Evolutionary conservation across 2,797 vertebrate species (phyloP).

Genomic region (Streptopelia turtur): DNA sequence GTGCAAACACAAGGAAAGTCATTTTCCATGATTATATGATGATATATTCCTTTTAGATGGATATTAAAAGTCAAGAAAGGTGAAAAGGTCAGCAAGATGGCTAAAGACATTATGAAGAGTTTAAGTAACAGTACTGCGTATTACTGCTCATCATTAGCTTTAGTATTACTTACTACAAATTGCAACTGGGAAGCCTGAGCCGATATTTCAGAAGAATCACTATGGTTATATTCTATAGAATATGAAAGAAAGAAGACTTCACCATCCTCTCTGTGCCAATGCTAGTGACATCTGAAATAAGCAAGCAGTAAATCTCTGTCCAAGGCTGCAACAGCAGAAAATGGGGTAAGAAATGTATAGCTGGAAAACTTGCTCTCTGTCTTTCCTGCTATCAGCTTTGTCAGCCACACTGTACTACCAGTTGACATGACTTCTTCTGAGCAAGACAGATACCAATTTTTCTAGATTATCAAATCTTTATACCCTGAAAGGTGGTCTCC

Average conservation of each 20-base stretch:
- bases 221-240: not conserved
- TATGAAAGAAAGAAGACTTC: conserved; percentile 40
- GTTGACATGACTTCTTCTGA: conserved; percentile 28
- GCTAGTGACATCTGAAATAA: not conserved
- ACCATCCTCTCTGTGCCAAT: not conserved
- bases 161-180: not conserved
- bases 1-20: conserved; percentile 20
- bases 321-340: not conserved
- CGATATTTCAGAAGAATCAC: conserved; percentile 18
- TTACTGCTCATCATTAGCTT: conserved; percentile 1
- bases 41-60: conserved; percentile 7
- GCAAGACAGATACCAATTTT: conserved; percentile 11
- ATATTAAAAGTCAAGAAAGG: conserved; percentile 22
- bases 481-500: not conserved
- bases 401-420: not conserved
- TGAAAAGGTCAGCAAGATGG: conserved; percentile 27
- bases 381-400: not conserved
- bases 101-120: conserved; percentile 10
- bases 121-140: conserved; percentile 26
- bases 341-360: fast-evolving
- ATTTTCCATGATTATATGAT: conserved; percentile 26
- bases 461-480: conserved; percentile 38
- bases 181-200: not conserved
- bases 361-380: not conserved
- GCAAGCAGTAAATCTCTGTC: not conserved